Evolutionary conservation across 2,888 invertebrate genomes (phyloP), one percentile per base, ranked within the genome.

Genomic region (Flabesymbios commensalis): DNA sequence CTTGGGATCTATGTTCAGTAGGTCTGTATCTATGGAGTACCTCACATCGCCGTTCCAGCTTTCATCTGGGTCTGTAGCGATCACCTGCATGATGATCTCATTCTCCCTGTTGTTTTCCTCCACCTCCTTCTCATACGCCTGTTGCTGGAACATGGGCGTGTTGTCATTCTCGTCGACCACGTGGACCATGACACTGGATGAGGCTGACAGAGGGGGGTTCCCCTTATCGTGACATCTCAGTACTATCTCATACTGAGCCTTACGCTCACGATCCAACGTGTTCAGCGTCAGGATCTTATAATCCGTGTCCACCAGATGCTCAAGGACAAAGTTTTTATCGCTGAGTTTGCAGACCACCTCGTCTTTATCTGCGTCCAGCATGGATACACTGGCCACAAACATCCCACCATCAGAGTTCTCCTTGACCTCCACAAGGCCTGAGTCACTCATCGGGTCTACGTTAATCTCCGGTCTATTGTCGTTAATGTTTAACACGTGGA

Each of bases 111-210:
- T 78, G 66, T 79, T 77, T 57, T 80, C 79, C 3, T 54, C 41
- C n/a, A 80, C 55, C 43, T 65, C 68, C 17, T 68, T 71, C 24
- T 61, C 42, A 57, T 77, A 74, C 26, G 67, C 59, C 7, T 59
- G 29, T 45, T 72, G 59, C 4, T 61, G 57, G 61, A 79, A 79
- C 5, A 59, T 36, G 10, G 80, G 80, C 3, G 65, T 47, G 56
- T 79, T 69, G 68, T 80, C 80, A 62, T 80, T 80, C 65, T 75
- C 75, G 63, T 80, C 80, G 3, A 63, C 60, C 17, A 80, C 73
- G n/a, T 68, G 59, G 24, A 79, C 74, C 33, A 62, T 62, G 57
- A 79, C 74, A 10, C 61, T 71, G 47, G 68, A 71, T 14, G 67
- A 64, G 29, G 70, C 70, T 4, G 68, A 66, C 29, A 76, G 60